These are phyloP conservation scores for Bathynomus jamesi DNA, from an alignment of 1,140 invertebrate genomes.

Conservation along the genomic window DNA sequence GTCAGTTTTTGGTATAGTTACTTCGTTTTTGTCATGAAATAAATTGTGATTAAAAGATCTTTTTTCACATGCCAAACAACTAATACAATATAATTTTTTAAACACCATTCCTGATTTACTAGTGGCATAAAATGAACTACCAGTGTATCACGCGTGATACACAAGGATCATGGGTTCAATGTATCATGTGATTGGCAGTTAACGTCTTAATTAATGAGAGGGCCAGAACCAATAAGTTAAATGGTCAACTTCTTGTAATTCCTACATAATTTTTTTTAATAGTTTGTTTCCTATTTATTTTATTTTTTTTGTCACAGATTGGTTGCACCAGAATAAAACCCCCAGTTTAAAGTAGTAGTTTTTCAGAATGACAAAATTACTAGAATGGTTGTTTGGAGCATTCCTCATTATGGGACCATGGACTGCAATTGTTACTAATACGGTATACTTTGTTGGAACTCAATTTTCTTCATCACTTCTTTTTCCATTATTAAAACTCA, in stretches of 20 bases:
- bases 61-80: too few species aligned
- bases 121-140: too few species aligned
- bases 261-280: not conserved
- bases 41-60: too few species aligned
- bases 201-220: not conserved
- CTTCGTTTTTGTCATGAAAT: too few species aligned
- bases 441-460: conserved; percentile 12
- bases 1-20: too few species aligned
- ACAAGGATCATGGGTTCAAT: too few species aligned
- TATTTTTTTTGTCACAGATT: not conserved
- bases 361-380: conserved; percentile 63
- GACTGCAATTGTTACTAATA: conserved; percentile 47
- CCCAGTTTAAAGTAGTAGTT: not conserved
- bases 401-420: conserved; percentile 58
- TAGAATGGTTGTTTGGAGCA: conserved; percentile 62
- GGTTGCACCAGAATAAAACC: not conserved
- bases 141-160: too few species aligned
- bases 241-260: not conserved
- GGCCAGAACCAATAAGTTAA: not conserved
- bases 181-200: too few species aligned
- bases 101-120: too few species aligned
- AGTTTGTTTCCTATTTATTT: too few species aligned
- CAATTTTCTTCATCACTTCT: not conserved
- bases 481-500: not conserved
- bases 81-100: too few species aligned